A percentile compares a stretch with the other conserved stretches of the same genome.
Evolutionary conservation across 2,888 invertebrate genomes (phyloP).

Genomic region (Pomacea canaliculata): DNA sequence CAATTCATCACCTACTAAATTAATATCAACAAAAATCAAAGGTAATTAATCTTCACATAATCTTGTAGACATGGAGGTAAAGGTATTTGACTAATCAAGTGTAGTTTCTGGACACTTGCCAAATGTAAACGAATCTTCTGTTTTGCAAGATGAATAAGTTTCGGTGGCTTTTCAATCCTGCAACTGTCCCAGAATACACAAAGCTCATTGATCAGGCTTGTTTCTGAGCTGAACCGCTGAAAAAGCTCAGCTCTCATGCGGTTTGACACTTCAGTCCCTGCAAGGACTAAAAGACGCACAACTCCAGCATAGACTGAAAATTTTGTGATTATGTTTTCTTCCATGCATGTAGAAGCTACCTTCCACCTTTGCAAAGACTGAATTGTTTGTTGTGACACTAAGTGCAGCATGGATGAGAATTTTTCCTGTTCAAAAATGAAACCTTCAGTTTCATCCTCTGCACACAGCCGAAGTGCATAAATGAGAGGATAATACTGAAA

Average conservation of each 20-base stretch:
- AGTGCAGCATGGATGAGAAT: slow-evolving; percentile 27
- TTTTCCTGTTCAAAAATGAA: slow-evolving; percentile 23
- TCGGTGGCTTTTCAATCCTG: slow-evolving; percentile 28
- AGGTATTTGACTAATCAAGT: slow-evolving; percentile 37
- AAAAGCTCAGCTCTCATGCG: slow-evolving; percentile 19
- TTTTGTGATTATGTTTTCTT: slow-evolving; percentile 8
- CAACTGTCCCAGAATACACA: slow-evolving; percentile 34
- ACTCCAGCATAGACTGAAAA: slow-evolving; percentile 42
- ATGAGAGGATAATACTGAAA: slow-evolving; percentile 3
- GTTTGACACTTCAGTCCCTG: slow-evolving; percentile 29
- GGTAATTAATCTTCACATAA: slow-evolving; percentile 36
- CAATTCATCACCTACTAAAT: too few species aligned
- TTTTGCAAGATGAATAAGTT: slow-evolving; percentile 38
- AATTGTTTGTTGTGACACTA: slow-evolving; percentile 24
- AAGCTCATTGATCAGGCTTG: slow-evolving; percentile 38
- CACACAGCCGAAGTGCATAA: slow-evolving; percentile 28
- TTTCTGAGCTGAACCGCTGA: slow-evolving; percentile 15
- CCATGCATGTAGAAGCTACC: background rate
- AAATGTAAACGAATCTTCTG: slow-evolving; percentile 36
- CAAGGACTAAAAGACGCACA: slow-evolving; percentile 40
- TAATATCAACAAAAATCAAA: slow-evolving; percentile 17
- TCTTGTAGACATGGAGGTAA: slow-evolving; percentile 42
- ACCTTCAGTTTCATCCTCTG: slow-evolving; percentile 23
- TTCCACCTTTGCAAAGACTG: slow-evolving; percentile 24
- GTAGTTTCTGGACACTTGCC: slow-evolving; percentile 34